Conservation (phyloP, 2,888 invertebrate genomes). For the Therioaphis trifolii region DNA sequence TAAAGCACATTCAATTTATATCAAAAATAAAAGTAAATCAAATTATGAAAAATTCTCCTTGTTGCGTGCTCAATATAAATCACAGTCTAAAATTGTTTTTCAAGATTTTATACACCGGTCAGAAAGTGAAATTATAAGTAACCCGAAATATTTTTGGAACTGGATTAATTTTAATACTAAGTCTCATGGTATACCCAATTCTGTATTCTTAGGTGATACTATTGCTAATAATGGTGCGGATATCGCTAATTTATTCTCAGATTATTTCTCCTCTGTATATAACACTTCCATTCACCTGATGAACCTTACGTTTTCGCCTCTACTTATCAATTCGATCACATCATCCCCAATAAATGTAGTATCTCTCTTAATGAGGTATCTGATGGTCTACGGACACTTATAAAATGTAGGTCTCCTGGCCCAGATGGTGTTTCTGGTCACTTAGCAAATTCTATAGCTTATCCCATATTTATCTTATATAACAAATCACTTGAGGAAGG, state of each 20-base stretch:
- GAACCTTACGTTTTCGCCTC: not conserved
- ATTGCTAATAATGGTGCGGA: not conserved
- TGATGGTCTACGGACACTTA: not conserved
- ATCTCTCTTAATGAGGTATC: constrained; percentile 4
- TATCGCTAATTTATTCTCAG: constrained; percentile 10
- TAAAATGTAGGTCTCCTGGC: not conserved
- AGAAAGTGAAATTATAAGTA: not conserved
- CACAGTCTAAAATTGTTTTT: not conserved
- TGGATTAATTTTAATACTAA: not conserved
- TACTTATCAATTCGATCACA: constrained; percentile 11
- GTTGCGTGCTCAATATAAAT: not conserved
- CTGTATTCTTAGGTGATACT: constrained; percentile 6
- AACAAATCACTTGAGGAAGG: not conserved
- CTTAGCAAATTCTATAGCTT: not conserved
- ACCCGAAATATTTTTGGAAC: constrained; percentile 19
- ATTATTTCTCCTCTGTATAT: constrained; percentile 8
- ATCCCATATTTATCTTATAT: constrained; percentile 4
- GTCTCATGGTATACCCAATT: not conserved
- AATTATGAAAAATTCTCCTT: not conserved
- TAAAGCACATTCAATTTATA: constrained; percentile 14
- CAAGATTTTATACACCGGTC: constrained; percentile 12
- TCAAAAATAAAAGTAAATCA: constrained; percentile 6
- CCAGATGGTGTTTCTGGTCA: not conserved
- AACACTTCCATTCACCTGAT: not conserved
- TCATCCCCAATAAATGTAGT: not conserved